phyloP scores from a whole-genome alignment of 2,113 vertebrate species.

The Laterallus jamaicensis region DNA sequence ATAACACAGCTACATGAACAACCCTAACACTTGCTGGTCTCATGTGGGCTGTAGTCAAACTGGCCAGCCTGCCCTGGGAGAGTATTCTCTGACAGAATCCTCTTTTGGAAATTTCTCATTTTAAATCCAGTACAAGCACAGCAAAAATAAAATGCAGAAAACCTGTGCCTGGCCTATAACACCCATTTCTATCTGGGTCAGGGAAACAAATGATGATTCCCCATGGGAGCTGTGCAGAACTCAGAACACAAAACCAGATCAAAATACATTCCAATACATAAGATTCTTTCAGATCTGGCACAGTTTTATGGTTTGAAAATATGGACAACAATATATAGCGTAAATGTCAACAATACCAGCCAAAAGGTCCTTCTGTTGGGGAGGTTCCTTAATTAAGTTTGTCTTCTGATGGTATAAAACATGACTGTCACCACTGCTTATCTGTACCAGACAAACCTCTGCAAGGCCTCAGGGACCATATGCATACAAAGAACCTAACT shows the following conservation, averaged over 20 bases:
- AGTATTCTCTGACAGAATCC: background rate
- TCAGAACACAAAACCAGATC: background rate
- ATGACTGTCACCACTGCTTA: background rate
- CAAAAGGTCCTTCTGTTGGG: background rate
- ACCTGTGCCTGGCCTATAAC: background rate
- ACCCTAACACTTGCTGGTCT: background rate
- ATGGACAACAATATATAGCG: rapidly evolving
- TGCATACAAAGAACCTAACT: background rate
- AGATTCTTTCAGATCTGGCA: background rate
- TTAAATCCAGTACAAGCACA: background rate
- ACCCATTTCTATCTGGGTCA: background rate
- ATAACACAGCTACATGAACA: rapidly evolving
- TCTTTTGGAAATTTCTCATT: background rate
- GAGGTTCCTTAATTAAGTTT: background rate
- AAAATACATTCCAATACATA: background rate
- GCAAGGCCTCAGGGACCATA: background rate
- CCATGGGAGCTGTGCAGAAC: background rate
- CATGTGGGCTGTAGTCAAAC: background rate
- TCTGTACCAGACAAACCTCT: background rate
- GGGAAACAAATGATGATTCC: background rate
- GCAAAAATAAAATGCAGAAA: background rate
- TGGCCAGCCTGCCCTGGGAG: background rate
- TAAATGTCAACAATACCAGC: background rate
- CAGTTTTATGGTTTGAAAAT: background rate
- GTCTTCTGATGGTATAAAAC: background rate